phyloP scores from a whole-genome alignment of 2,888 invertebrate genomes.

The Crossocerus cetratus region DNA sequence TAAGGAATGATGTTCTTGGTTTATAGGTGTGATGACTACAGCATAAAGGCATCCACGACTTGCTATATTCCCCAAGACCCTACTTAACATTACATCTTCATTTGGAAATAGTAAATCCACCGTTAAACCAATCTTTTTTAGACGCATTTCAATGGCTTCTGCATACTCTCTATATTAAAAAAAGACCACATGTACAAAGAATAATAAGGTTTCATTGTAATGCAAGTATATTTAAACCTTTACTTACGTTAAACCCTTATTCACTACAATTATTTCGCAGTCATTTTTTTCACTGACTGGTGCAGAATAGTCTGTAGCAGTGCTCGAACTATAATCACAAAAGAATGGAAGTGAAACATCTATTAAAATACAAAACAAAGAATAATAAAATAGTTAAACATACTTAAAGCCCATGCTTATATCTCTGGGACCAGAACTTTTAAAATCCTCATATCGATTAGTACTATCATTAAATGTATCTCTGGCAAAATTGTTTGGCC shows the following conservation, averaged over 20 bases:
- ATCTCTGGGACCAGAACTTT: constrained; percentile 59
- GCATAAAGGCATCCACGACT: constrained; percentile 94
- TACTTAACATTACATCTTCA: constrained; percentile 89
- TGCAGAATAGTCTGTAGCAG: constrained; percentile 63
- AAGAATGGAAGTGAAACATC: neutral
- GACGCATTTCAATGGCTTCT: constrained; percentile 89
- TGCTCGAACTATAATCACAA: constrained; percentile 44
- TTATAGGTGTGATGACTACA: constrained; percentile 90
- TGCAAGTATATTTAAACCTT: constrained; percentile 11
- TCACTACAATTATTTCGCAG: constrained; percentile 93
- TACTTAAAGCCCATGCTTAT: constrained; percentile 69
- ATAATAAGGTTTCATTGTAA: constrained; percentile 46
- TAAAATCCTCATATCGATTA: constrained; percentile 70
- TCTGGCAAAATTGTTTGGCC: constrained; percentile 59
- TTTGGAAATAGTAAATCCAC: constrained; percentile 95
- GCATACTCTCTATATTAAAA: constrained; percentile 86
- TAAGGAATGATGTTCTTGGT: constrained; percentile 90
- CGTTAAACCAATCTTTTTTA: constrained; percentile 87
- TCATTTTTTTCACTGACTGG: constrained; percentile 85
- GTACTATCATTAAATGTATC: constrained; percentile 67
- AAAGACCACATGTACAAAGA: constrained; percentile 13
- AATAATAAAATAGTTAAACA: constrained; percentile 11
- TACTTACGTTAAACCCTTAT: constrained; percentile 88
- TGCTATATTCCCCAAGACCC: constrained; percentile 91
- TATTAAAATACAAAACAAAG: neutral